phyloP scores from a whole-genome alignment of 2,113 vertebrate species.

The Ctenomys sociabilis region DNA sequence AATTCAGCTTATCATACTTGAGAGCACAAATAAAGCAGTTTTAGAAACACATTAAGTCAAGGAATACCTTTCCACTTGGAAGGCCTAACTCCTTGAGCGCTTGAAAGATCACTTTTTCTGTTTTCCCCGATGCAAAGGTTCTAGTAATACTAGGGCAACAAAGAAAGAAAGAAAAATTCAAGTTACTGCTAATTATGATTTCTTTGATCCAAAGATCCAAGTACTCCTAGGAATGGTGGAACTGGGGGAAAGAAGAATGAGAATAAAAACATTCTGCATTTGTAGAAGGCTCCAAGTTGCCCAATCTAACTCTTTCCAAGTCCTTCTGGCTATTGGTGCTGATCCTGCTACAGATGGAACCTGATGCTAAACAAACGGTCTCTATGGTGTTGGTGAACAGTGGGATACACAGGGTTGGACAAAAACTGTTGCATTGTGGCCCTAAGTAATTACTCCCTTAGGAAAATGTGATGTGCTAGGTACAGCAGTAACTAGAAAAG shows the following conservation, averaged over 20 bases:
- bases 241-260: neutral
- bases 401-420: neutral
- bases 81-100: conserved; percentile 98
- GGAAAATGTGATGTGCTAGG: neutral
- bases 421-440: neutral
- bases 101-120: conserved; percentile 99
- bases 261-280: conserved; percentile 13
- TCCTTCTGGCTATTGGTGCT: neutral
- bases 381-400: neutral
- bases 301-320: neutral
- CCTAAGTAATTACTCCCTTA: neutral
- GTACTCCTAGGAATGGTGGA: conserved; percentile 85
- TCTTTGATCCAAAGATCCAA: conserved; percentile 93
- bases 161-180: neutral
- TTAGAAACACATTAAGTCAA: conserved; percentile 17
- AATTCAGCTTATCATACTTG: neutral
- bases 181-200: conserved; percentile 84
- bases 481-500: neutral
- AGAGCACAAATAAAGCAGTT: neutral
- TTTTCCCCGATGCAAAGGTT: conserved; percentile 99
- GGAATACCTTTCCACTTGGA: conserved; percentile 97
- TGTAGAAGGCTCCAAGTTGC: neutral
- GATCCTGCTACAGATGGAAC: neutral
- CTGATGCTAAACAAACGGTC: neutral
- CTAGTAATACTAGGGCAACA: conserved; percentile 92